A percentile compares a stretch with the other conserved stretches of the same genome.
Conservation (phyloP, 2,113 vertebrate genomes). For the Microcebus tavaratra region DNA sequence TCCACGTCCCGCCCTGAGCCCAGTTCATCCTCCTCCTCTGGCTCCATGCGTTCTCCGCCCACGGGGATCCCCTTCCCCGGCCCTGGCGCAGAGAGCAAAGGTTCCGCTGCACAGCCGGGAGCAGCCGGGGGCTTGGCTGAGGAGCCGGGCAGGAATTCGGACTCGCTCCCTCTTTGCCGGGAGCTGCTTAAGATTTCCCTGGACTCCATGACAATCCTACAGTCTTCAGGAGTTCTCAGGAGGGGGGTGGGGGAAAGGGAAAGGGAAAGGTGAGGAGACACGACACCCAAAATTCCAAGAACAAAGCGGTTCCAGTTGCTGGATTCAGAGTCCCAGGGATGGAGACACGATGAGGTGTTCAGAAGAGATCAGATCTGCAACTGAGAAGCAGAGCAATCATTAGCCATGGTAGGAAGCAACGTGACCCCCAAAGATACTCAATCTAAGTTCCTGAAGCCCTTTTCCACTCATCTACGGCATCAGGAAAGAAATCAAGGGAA, state of each 20-base stretch:
- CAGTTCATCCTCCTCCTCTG: slow-evolving; percentile 91
- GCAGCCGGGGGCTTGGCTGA: slow-evolving; percentile 74
- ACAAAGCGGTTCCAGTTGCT: slow-evolving; percentile 60
- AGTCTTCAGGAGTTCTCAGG: slow-evolving; percentile 75
- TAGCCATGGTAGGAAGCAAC: slow-evolving; percentile 25
- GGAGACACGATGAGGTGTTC: slow-evolving; percentile 77
- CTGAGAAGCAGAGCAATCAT: slow-evolving; percentile 75
- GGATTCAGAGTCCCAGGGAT: slow-evolving; percentile 69
- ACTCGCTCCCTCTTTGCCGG: slow-evolving; percentile 92
- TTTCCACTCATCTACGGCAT: background rate
- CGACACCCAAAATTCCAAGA: slow-evolving; percentile 64
- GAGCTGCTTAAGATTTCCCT: slow-evolving; percentile 92
- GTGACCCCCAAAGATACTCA: background rate
- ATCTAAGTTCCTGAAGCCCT: background rate
- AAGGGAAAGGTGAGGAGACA: slow-evolving; percentile 32
- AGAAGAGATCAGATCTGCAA: slow-evolving; percentile 84
- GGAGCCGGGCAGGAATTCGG: slow-evolving; percentile 85
- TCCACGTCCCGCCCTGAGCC: slow-evolving; percentile 91
- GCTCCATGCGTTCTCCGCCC: slow-evolving; percentile 88
- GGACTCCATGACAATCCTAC: slow-evolving; percentile 92
- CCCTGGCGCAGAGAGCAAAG: slow-evolving; percentile 76
- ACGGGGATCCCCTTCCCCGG: slow-evolving; percentile 85
- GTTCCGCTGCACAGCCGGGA: slow-evolving; percentile 76
- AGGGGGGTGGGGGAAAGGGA: slow-evolving; percentile 47
- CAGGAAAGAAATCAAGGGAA: background rate